These are phyloP conservation scores for Gymnopithys bicolor DNA, from an alignment of 2,797 vertebrate species.

Conservation along the genomic window DNA sequence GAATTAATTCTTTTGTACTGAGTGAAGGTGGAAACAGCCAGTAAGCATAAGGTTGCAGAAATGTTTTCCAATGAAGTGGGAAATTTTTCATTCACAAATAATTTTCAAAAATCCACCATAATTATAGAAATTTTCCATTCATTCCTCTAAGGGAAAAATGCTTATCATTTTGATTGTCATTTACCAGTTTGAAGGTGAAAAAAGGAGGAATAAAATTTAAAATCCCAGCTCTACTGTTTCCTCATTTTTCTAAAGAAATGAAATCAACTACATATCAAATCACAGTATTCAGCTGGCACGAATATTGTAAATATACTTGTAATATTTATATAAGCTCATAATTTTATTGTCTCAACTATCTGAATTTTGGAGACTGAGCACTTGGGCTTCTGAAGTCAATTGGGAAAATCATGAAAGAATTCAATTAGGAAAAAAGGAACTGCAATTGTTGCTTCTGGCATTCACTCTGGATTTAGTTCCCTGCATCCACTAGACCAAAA, in stretches of 20 bases:
- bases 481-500: constrained; percentile 9
- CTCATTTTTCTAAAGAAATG: not conserved
- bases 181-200: not conserved
- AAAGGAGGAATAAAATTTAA: not conserved
- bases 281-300: not conserved
- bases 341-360: not conserved
- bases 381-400: not conserved
- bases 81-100: not conserved
- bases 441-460: constrained; percentile 27
- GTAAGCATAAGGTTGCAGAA: not conserved
- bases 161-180: not conserved
- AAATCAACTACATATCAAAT: not conserved
- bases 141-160: not conserved
- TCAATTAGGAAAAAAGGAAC: constrained; percentile 16
- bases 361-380: not conserved
- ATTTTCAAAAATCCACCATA: not conserved
- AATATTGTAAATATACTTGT: not conserved
- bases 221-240: not conserved
- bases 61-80: rapidly evolving
- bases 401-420: not conserved
- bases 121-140: not conserved
- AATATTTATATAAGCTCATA: not conserved
- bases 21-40: not conserved
- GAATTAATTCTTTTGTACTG: not conserved
- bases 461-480: not conserved